These are phyloP conservation scores for Globodera rostochiensis DNA, from an alignment of 1,140 invertebrate genomes.

Conservation along the genomic window DNA sequence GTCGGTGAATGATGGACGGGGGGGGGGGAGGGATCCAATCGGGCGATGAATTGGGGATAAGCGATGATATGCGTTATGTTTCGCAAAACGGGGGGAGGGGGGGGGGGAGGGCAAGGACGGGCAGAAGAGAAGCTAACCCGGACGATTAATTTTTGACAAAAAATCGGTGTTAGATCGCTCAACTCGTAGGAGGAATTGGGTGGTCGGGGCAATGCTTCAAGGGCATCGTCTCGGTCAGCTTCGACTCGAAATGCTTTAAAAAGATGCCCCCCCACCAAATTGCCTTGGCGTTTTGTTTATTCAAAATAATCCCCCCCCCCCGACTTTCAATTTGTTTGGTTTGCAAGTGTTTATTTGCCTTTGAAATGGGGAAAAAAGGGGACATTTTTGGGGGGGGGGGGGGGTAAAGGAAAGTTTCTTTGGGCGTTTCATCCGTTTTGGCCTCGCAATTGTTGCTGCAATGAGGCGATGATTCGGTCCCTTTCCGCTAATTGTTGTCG, in stretches of 20 bases:
- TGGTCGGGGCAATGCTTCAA: background rate
- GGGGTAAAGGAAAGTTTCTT: background rate
- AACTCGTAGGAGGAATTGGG: background rate
- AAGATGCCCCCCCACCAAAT: too few relatives aligned
- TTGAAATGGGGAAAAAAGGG: background rate
- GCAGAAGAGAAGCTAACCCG: background rate
- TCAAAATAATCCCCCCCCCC: too few relatives aligned
- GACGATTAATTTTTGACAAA: background rate
- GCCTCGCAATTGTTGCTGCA: conserved; percentile 24
- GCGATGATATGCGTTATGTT: background rate
- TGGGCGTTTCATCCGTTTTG: background rate
- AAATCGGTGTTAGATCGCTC: background rate
- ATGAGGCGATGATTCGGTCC: conserved; percentile 20
- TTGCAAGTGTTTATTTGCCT: conserved; percentile 10
- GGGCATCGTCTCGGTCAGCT: background rate
- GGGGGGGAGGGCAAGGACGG: too few relatives aligned
- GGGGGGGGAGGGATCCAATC: too few relatives aligned
- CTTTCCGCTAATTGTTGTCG: conserved; percentile 26
- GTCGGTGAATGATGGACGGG: background rate
- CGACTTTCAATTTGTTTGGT: too few relatives aligned
- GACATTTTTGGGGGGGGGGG: background rate
- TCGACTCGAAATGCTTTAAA: too few relatives aligned
- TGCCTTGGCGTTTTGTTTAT: too few relatives aligned
- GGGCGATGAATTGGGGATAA: too few relatives aligned
- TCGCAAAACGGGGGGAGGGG: background rate